Evolutionary conservation across 2,888 invertebrate species (phyloP), one percentile per base, ranked within the genome.

Genomic region (Ceramica pisi): DNA sequence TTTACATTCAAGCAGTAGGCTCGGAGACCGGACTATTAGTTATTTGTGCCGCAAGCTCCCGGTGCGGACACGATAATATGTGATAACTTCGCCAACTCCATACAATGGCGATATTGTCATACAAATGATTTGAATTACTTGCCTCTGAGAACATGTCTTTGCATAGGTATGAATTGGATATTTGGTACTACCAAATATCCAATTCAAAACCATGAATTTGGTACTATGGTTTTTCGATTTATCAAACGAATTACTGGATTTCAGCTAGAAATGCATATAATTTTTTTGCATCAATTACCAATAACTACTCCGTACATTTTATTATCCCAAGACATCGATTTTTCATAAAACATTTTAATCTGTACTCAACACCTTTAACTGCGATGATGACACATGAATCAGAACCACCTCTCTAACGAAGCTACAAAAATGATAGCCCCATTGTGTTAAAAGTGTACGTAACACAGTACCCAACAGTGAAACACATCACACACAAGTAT

Each of bases 31-130:
- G 74, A 77, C 81, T 82, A 83, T 88, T 88, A 86, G 80, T 87
- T 89, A 89, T 88, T 87, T 84, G 74, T 79, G 78, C 88, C 85
- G 84, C 86, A 81, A 86, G 64, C 81, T 69, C 72, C 79, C 75
- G 65, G 72, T 67, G 81, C 74, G 75, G 86, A 85, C 88, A 86
- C 79, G 80, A 87, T 87, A 88, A 87, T 88, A 86, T 86, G 88
- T 89, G 84, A 89, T 89, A 89, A 88, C 83, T 87, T 84, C 73
- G 73, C 84, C 74, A 81, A 80, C 80, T 83, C 78, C 67, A 85
- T 81, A 87, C 89, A 90, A 89, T 89, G 84, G 86, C 74, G 81
- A 86, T 87, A 85, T 88, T 88, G 86, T 85, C 86, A 85, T 89
- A 86, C 85, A 86, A 86, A 89, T 82, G 85, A 80, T 80, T 83